Evolutionary conservation across 2,113 vertebrate species (phyloP).

Genomic region (Catharus minimus): DNA sequence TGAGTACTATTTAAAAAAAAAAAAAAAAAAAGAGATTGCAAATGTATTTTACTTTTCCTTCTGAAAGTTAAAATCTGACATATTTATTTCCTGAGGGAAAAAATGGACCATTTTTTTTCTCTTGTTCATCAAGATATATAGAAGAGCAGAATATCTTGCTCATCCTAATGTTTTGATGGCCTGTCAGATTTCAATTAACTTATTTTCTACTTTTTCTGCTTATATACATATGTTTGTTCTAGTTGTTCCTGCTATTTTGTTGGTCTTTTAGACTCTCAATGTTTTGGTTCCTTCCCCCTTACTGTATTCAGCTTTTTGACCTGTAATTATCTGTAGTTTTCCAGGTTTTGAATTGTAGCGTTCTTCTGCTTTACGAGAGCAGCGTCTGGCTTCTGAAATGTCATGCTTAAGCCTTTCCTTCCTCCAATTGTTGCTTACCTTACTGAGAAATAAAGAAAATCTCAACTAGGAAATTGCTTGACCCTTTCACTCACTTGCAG

Average conservation of each 20-base stretch:
- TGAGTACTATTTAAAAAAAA: background rate
- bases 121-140: background rate
- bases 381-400: constrained; percentile 16
- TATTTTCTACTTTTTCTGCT: background rate
- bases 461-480: background rate
- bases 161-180: background rate
- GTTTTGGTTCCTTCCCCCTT: background rate
- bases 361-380: constrained; percentile 15
- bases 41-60: background rate
- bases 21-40: background rate
- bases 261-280: background rate
- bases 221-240: accelerated
- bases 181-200: background rate
- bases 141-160: accelerated
- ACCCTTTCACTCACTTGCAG: background rate
- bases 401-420: constrained; percentile 40
- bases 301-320: background rate
- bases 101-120: background rate
- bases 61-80: background rate
- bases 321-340: background rate
- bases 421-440: constrained; percentile 57
- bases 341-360: background rate
- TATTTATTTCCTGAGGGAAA: background rate
- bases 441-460: constrained; percentile 16
- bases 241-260: background rate